Percentiles rank a stretch among this genome's conserved stretches.
Conservation (phyloP, 2,113 vertebrate genomes). For the Bufo bufo region DNA sequence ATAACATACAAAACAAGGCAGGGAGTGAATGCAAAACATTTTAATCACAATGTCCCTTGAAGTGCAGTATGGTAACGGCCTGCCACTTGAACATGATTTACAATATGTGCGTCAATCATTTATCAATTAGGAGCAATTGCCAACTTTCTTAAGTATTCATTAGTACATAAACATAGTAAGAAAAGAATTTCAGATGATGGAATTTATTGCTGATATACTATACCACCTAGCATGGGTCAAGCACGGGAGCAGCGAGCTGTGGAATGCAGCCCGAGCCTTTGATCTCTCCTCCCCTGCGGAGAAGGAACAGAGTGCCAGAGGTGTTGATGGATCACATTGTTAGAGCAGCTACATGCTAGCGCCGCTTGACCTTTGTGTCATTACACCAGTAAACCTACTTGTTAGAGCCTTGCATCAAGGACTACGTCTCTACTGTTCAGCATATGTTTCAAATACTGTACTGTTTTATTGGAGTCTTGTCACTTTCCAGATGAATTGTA, state of each 20-base stretch:
- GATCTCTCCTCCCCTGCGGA: slow-evolving; percentile 58
- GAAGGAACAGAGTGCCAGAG: slow-evolving; percentile 30
- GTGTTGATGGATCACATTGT: slow-evolving; percentile 33
- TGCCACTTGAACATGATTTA: background rate
- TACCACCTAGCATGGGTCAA: slow-evolving; percentile 16
- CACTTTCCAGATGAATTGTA: background rate
- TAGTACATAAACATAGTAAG: background rate
- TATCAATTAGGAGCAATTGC: slow-evolving; percentile 11
- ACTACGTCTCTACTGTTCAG: background rate
- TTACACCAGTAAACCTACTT: slow-evolving; percentile 30
- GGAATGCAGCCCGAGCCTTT: slow-evolving; percentile 43
- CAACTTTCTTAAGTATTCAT: slow-evolving; percentile 4
- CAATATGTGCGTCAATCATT: slow-evolving; percentile 20
- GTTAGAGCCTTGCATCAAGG: background rate
- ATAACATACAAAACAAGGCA: background rate
- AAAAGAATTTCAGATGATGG: slow-evolving; percentile 28
- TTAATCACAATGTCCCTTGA: background rate
- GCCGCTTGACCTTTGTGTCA: slow-evolving; percentile 40
- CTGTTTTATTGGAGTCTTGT: background rate
- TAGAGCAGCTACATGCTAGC: slow-evolving; percentile 12
- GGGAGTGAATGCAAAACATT: background rate
- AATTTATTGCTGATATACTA: slow-evolving; percentile 30
- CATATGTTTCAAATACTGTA: background rate
- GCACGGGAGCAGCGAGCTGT: background rate
- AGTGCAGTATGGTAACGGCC: background rate